Evolutionary conservation across 2,113 vertebrate genomes (phyloP).

Genomic region (Menura novaehollandiae): DNA sequence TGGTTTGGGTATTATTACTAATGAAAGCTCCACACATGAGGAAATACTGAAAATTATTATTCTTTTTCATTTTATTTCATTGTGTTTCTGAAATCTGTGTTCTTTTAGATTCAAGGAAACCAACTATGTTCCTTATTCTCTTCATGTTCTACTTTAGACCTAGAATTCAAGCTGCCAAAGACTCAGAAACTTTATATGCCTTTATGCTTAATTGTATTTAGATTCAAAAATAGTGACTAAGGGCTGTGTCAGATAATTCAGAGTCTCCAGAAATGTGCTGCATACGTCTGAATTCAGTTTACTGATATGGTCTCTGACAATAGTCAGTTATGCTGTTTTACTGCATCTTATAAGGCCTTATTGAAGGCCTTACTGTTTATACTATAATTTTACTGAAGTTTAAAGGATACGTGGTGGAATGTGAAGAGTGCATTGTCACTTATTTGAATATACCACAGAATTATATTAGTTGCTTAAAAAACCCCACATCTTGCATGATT

Average conservation of each 20-base stretch:
- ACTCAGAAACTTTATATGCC: neutral
- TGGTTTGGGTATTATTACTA: neutral
- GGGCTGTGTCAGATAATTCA: neutral
- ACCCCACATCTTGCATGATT: neutral
- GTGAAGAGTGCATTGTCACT: neutral
- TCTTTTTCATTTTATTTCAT: neutral
- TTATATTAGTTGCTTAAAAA: neutral
- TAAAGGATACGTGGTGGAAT: neutral
- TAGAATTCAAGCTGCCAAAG: neutral
- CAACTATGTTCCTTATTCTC: neutral
- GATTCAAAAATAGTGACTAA: neutral
- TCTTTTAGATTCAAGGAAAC: neutral
- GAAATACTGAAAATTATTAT: neutral
- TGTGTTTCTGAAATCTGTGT: neutral
- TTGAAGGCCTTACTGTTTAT: neutral
- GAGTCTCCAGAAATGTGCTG: neutral
- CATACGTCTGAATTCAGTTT: neutral
- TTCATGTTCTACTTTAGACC: neutral
- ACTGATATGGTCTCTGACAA: neutral
- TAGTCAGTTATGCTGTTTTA: neutral
- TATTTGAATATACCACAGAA: neutral
- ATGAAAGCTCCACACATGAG: neutral
- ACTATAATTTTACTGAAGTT: neutral
- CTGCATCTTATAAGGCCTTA: neutral
- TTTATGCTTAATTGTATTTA: neutral